These are phyloP conservation scores for Saguinus imperator DNA, from an alignment of 2,113 vertebrate genomes.

Conservation along the genomic window DNA sequence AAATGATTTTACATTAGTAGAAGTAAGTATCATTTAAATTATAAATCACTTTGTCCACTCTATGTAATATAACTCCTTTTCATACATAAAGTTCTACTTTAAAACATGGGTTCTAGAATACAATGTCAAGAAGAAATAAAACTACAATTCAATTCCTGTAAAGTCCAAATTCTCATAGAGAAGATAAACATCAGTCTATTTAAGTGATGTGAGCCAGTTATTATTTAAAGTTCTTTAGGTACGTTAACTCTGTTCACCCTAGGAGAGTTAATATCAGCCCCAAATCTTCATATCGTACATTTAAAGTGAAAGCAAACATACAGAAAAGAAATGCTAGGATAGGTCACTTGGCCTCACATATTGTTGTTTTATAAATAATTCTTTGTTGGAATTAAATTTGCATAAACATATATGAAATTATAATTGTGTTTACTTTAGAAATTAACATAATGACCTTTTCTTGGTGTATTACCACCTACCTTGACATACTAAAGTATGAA, in stretches of 20 bases:
- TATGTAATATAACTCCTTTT: not conserved
- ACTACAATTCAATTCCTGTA: not conserved
- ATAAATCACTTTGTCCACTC: not conserved
- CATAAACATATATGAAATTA: not conserved
- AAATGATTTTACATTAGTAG: not conserved
- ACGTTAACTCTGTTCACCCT: not conserved
- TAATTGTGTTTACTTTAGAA: not conserved
- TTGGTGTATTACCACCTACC: not conserved
- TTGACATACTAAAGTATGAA: not conserved
- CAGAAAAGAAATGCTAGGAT: not conserved
- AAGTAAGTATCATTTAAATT: not conserved
- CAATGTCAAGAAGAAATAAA: not conserved
- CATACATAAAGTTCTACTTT: not conserved
- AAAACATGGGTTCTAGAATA: not conserved
- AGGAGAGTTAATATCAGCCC: not conserved
- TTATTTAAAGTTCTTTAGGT: not conserved
- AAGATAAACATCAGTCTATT: not conserved
- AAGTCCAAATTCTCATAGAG: not conserved
- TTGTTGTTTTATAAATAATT: not conserved
- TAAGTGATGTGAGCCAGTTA: not conserved
- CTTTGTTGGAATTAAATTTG: not conserved
- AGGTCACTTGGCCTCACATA: not conserved
- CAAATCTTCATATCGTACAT: not conserved
- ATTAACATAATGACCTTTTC: not conserved
- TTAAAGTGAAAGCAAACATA: not conserved